These are phyloP conservation scores for Triplophysa siluroides DNA, from an alignment of 2,113 vertebrate genomes.

Conservation along the genomic window DNA sequence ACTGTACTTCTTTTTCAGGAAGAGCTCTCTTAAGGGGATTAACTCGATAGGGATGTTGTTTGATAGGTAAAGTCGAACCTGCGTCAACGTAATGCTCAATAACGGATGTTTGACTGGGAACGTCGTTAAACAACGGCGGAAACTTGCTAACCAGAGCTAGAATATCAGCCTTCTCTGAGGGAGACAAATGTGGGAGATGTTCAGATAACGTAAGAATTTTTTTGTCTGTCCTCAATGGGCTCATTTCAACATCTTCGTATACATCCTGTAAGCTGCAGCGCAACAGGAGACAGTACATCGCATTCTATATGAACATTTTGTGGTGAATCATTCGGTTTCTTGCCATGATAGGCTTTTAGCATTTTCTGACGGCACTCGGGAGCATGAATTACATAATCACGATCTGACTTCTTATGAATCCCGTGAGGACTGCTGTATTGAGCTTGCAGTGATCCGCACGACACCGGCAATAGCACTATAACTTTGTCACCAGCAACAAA, in stretches of 20 bases:
- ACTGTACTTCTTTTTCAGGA: conserved; percentile 3
- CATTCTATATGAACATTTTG: no score
- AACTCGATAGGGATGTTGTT: conserved; percentile 26
- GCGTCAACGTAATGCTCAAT: neutral
- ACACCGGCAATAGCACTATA: neutral
- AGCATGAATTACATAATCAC: conserved; percentile 20
- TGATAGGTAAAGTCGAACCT: neutral
- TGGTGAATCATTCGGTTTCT: no score
- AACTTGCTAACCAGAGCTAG: neutral
- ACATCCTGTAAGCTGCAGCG: neutral
- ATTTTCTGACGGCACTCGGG: conserved; percentile 17
- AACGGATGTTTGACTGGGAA: neutral
- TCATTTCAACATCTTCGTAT: neutral
- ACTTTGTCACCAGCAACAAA: conserved; percentile 2
- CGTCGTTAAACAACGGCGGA: neutral
- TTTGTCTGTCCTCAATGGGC: neutral
- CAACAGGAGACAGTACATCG: neutral
- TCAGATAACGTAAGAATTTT: neutral
- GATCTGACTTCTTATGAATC: neutral
- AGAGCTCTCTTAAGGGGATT: neutral
- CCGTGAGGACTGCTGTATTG: neutral
- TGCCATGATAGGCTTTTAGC: conserved; percentile 12
- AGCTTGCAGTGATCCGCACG: neutral
- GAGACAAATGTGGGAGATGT: neutral
- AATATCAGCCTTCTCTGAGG: neutral